Base-by-base conservation (phyloP, 2,797 vertebrate genomes). In the Siniperca obscura region DNA sequence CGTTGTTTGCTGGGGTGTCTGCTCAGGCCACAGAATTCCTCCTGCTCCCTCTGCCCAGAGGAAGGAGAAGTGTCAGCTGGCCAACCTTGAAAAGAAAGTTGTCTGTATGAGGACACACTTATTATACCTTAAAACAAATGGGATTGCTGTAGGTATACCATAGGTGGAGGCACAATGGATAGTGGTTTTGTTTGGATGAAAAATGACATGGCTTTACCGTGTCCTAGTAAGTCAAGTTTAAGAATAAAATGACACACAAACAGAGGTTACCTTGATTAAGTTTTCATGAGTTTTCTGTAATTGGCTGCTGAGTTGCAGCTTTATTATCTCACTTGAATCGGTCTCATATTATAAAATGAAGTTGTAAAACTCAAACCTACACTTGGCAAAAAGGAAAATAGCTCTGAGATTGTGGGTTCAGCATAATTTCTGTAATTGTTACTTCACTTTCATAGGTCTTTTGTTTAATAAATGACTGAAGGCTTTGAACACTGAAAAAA, bases 61-160 rank as follows among this genome's bases (percentile, higher is more conserved):
- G 87, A 89, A 88, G 81, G 86, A 85, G 82, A 90, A 13, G 79
- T 88, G 88, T 91, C 85, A 85, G 74, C 67, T 74, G 81, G 81
- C 67, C 85, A 90, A 93, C 93, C 91, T 93, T 94, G 93, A 92
- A 91, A 78, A 71, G 56, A 83, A 91, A 91, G 88, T 91, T 86
- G 65, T 83, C 75, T 76, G 25, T 71, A 80, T 78, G 73, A 89
- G 82, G 86, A 90, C 87, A 76, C 65, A 72, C 67, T 65, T 78
- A 84, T 81, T 79, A 73, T 84, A 77, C 70, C 85, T 84, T 65
- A 44, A 87, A 90, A 90, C 69, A 84, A 86, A 84, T 79, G 78
- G 81, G 55, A 78, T 59, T 56, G 72, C 60, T 60, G 75, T 19
- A 76, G 60, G 55, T 70, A 50, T 50, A 40, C 11, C 8, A 64